Conservation (phyloP, 2,888 invertebrate species). For the Caenorhabditis sp. region DNA sequence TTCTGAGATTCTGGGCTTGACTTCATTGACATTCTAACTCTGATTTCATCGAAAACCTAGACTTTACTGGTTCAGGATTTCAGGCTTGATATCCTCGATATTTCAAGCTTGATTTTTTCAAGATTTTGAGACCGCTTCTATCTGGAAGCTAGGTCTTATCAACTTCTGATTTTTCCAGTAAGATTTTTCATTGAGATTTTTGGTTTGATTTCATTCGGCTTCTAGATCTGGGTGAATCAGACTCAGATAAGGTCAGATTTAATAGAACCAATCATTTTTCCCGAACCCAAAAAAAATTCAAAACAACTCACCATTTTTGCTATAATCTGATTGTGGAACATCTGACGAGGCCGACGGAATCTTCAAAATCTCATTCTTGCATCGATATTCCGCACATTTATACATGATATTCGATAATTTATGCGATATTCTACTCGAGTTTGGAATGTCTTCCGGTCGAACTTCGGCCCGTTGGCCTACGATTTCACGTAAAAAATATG, state of each 20-base stretch:
- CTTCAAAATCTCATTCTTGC: slow-evolving; percentile 25
- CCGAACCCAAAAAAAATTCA: background rate
- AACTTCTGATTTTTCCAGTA: no score
- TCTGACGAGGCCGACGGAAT: slow-evolving; percentile 18
- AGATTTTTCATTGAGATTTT: no score
- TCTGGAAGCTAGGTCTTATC: no score
- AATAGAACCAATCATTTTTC: background rate
- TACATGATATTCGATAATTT: slow-evolving; percentile 20
- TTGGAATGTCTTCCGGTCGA: background rate
- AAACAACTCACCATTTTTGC: slow-evolving; percentile 10
- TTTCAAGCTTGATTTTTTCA: background rate
- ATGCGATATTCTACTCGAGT: slow-evolving; percentile 1
- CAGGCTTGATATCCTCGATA: no score
- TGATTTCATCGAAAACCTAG: no score
- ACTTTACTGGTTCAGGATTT: background rate
- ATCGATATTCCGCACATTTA: slow-evolving; percentile 35
- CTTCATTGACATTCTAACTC: no score
- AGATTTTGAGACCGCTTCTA: no score
- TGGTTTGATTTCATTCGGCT: no score
- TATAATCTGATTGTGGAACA: background rate
- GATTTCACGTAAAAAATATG: slow-evolving; percentile 40
- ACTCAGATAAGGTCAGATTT: no score
- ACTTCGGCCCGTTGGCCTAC: slow-evolving; percentile 18
- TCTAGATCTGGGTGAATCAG: no score
- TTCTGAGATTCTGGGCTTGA: no score